phyloP scores from a whole-genome alignment of 2,113 vertebrate species.

The Siniperca chuatsi region DNA sequence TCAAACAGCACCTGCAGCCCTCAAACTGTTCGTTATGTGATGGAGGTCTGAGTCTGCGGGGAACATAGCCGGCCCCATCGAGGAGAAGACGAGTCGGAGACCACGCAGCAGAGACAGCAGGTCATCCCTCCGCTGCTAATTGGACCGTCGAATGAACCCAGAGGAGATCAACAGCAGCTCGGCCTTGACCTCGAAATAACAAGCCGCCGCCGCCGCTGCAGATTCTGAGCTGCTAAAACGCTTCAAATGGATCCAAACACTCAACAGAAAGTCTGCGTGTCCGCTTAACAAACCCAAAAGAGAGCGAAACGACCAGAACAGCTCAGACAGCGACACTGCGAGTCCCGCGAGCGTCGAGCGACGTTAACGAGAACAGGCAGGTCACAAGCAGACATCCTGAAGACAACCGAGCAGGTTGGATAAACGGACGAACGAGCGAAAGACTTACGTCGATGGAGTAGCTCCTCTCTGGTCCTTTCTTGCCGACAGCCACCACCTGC shows the following conservation, averaged over 20 bases:
- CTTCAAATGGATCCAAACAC: background rate
- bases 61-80: constrained; percentile 29
- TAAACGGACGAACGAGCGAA: background rate
- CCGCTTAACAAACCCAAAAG: too few species aligned
- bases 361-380: too few species aligned
- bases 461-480: constrained; percentile 90
- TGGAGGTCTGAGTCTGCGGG: constrained; percentile 30
- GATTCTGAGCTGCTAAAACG: background rate
- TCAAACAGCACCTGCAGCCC: background rate
- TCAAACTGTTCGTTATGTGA: constrained; percentile 29
- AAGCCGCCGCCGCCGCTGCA: constrained; percentile 15
- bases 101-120: constrained; percentile 4
- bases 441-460: constrained; percentile 82
- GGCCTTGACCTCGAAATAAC: constrained; percentile 3
- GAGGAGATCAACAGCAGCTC: constrained; percentile 38
- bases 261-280: background rate
- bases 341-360: too few species aligned
- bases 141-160: constrained; percentile 34
- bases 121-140: constrained; percentile 42
- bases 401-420: too few species aligned
- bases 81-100: background rate
- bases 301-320: too few species aligned
- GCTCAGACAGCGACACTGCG: too few species aligned
- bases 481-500: constrained; percentile 93
- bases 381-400: too few species aligned